Percentiles rank a stretch among this genome's conserved stretches.
phyloP scores from a whole-genome alignment of 1,140 invertebrate genomes.

The roundworm (Caenorhabditis elegans) region WBcel235 BX284602.5:9835001-9835500 shows the following conservation, averaged over 20 bases:
- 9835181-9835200: no score
- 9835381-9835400: background rate
- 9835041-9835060: no score
- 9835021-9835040: no score
- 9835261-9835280: background rate
- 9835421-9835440: no score
- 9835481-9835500: conserved; percentile 6
- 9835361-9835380: background rate
- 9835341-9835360: conserved; percentile 21
- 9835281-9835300: background rate
- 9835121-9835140: no score
- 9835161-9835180: no score
- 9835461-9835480: conserved; percentile 3
- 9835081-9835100: background rate
- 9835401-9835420: conserved; percentile 17
- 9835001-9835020: background rate
- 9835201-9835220: no score
- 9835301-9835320: background rate
- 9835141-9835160: no score
- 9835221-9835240: background rate
- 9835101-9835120: no score
- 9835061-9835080: background rate
- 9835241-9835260: background rate
- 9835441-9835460: no score
- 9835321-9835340: background rate